Base-by-base conservation (phyloP, 2,113 vertebrate genomes). In the Chlorocebus sabaeus region DNA sequence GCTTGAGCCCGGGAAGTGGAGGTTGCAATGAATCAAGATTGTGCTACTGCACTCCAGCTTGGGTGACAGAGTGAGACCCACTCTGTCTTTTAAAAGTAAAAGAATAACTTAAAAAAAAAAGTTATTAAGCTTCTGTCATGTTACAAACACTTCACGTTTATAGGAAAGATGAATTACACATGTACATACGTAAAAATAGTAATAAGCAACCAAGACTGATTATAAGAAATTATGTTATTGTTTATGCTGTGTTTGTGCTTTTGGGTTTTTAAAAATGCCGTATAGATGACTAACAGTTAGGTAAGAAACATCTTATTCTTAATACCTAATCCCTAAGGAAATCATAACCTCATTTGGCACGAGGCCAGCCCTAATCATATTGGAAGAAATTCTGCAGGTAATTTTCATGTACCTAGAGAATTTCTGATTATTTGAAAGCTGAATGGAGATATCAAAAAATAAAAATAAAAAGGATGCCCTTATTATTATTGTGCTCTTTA, bases 341-440 rank as follows among this genome's bases (percentile, higher is more conserved):
- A 64, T 32, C 18, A 52, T 50, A 30, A 43, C n/a, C 10, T 84
- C 5, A 22, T 2, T 5, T 82, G 57, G 72, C 73, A 67, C 13
- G 76, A 80, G 32, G 48, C 68, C 45, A 79, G 9, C 22, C 14
- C 13, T n/a, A n/a, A 27, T 67, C 30, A 17, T 52, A 8, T 14
- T 57, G 45, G 45, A 38, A 82, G 35, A n/a, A 17, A 32, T 35
- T 92, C 23, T n/a, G 22, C 50, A 55, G 27, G n/a, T 75, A 59
- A 84, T 68, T 86, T 79, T 89, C 79, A 61, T 48, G 61, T 0
- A 80, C 8, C 68, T 88, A 45, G 27, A 84, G 30, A 27, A 57
- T 84, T 80, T 79, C 13, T 86, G 40, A 83, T 96, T 78, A 38
- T 79, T 93, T 87, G 40, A 78, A 95, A 93, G 45, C 38, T 61